A percentile compares a stretch with the other conserved stretches of the same genome.
Conservation (phyloP, 2,113 vertebrate genomes). For the Stegostoma tigrinum region DNA sequence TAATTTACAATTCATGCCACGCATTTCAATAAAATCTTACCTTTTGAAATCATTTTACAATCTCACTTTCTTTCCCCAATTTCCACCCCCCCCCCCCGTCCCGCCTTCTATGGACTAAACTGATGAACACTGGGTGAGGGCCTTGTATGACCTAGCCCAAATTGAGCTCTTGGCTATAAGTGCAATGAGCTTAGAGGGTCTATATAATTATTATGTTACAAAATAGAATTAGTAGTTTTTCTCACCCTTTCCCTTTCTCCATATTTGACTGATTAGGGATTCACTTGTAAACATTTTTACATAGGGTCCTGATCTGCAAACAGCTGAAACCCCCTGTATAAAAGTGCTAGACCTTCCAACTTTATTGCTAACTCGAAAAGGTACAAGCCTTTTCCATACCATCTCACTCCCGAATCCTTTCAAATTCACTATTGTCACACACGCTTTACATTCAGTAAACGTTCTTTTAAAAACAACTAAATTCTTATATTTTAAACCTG, state of each 20-base stretch:
- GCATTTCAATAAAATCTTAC: conserved; percentile 30
- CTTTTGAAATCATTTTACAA: neutral
- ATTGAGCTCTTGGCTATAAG: conserved; percentile 24
- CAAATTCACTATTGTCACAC: conserved; percentile 35
- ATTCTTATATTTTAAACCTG: conserved; percentile 22
- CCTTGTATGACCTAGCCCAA: conserved; percentile 30
- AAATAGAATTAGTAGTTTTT: conserved; percentile 37
- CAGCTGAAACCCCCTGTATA: conserved; percentile 29
- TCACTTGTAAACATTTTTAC: conserved; percentile 38
- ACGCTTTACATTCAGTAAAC: conserved; percentile 28
- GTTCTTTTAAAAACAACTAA: conserved; percentile 31
- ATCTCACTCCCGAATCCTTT: conserved; percentile 33
- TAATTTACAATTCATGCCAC: neutral
- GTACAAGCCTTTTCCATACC: conserved; percentile 27
- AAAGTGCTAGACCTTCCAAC: conserved; percentile 36
- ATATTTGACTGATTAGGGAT: conserved; percentile 37
- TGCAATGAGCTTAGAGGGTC: conserved; percentile 38
- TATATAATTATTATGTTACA: conserved; percentile 37
- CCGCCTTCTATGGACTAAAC: conserved; percentile 20
- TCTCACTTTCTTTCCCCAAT: neutral
- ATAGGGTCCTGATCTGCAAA: conserved; percentile 24
- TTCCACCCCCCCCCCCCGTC: too few species aligned
- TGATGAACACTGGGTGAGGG: conserved; percentile 29
- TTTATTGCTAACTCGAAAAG: conserved; percentile 36
- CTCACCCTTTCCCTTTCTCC: conserved; percentile 36